Evolutionary conservation across 2,113 vertebrate species (phyloP).

Genomic region (Eonycteris spelaea): DNA sequence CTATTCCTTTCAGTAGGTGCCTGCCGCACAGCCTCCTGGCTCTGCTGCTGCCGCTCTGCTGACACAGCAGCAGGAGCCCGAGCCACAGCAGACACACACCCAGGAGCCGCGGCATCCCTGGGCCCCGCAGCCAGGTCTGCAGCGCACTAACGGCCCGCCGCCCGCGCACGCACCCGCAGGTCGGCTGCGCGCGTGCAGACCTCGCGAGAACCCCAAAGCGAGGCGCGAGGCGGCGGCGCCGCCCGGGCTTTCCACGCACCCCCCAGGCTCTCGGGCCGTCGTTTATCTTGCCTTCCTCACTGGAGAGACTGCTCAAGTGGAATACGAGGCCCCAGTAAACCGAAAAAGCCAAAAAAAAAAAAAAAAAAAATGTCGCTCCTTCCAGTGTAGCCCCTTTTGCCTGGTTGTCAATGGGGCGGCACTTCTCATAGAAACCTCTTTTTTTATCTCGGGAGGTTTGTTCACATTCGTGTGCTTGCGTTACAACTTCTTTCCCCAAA

Average conservation of each 20-base stretch:
- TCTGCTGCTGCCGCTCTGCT: background rate
- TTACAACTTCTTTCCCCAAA: no score
- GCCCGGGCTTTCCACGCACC: accelerated
- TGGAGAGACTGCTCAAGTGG: background rate
- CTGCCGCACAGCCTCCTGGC: constrained; percentile 61
- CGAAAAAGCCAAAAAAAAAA: background rate
- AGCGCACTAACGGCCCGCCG: background rate
- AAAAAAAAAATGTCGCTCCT: background rate
- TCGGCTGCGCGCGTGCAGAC: accelerated
- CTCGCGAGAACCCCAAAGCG: background rate
- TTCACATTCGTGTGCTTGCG: background rate
- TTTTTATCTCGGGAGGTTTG: background rate
- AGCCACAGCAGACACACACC: background rate
- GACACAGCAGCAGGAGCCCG: background rate
- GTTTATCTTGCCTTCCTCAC: background rate
- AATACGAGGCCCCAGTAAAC: background rate
- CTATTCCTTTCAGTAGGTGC: constrained; percentile 39
- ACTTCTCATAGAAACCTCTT: background rate
- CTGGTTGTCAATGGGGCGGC: background rate
- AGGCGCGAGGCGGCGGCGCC: accelerated
- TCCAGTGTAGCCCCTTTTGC: background rate
- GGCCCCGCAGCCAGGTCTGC: accelerated
- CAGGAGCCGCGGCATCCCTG: background rate
- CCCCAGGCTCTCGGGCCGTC: accelerated
- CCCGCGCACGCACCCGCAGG: background rate